A percentile compares a stretch with the other conserved stretches of the same genome.
Evolutionary conservation across 2,797 vertebrate species (phyloP).

Genomic region (Sciurus vulgaris): DNA sequence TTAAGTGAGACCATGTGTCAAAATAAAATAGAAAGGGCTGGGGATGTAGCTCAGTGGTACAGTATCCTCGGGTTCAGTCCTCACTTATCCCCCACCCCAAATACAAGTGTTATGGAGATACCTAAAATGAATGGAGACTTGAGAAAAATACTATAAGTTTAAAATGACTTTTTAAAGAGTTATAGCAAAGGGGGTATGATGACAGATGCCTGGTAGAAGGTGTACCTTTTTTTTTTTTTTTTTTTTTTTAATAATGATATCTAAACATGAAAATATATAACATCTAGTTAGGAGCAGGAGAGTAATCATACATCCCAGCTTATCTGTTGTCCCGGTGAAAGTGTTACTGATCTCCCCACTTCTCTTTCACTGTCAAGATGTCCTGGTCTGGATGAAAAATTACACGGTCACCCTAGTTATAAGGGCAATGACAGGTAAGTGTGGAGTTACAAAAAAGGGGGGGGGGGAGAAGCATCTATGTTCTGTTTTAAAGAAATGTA

Average conservation of each 20-base stretch:
- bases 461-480: no score
- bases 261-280: not conserved
- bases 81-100: not conserved
- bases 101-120: not conserved
- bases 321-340: not conserved
- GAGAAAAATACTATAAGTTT: slow-evolving; percentile 47
- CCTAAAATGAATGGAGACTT: not conserved
- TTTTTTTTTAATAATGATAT: not conserved
- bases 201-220: not conserved
- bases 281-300: not conserved
- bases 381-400: not conserved
- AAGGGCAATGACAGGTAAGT: not conserved
- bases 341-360: not conserved
- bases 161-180: slow-evolving; percentile 21
- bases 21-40: not conserved
- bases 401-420: not conserved
- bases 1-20: not conserved
- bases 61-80: no score
- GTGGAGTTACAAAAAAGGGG: not conserved
- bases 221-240: not conserved
- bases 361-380: not conserved
- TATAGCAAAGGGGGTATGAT: not conserved
- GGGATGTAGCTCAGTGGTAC: not conserved
- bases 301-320: not conserved
- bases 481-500: not conserved